A percentile compares a stretch with the other conserved stretches of the same genome.
These are phyloP conservation scores for Lepilemur ruficaudatus DNA, from an alignment of 2,797 vertebrate species.

Conservation along the genomic window DNA sequence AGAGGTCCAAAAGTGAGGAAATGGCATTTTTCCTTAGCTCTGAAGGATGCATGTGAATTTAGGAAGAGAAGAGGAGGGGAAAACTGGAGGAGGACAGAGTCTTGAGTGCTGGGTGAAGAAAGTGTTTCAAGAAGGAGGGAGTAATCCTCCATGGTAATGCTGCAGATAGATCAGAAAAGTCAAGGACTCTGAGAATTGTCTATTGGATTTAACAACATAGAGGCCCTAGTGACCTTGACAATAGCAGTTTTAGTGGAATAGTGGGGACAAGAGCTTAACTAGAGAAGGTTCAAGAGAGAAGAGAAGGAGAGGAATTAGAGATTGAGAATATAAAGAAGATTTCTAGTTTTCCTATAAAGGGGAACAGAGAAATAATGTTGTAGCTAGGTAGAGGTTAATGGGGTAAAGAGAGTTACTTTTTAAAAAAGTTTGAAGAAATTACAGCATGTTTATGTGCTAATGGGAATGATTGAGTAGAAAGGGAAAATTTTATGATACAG, in stretches of 20 bases:
- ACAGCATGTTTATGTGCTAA: not conserved
- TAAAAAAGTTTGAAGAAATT: not conserved
- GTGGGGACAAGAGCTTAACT: not conserved
- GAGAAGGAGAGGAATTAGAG: not conserved
- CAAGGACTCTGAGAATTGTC: not conserved
- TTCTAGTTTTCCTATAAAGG: not conserved
- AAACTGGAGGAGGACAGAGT: not conserved
- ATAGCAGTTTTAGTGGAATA: not conserved
- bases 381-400: not conserved
- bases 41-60: conserved; percentile 27
- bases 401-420: not conserved
- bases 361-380: not conserved
- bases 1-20: not conserved
- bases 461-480: not conserved
- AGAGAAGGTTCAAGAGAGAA: not conserved
- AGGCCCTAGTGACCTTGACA: not conserved
- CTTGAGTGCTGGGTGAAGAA: not conserved
- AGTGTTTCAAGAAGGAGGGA: not conserved
- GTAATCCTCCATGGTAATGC: not conserved
- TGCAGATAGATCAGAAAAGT: not conserved
- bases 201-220: not conserved
- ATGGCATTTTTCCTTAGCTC: conserved; percentile 21
- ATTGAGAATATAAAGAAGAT: not conserved
- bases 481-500: not conserved
- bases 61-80: not conserved